Conservation (phyloP, 2,888 invertebrate species). For the Cosmorhoe ocellata region DNA sequence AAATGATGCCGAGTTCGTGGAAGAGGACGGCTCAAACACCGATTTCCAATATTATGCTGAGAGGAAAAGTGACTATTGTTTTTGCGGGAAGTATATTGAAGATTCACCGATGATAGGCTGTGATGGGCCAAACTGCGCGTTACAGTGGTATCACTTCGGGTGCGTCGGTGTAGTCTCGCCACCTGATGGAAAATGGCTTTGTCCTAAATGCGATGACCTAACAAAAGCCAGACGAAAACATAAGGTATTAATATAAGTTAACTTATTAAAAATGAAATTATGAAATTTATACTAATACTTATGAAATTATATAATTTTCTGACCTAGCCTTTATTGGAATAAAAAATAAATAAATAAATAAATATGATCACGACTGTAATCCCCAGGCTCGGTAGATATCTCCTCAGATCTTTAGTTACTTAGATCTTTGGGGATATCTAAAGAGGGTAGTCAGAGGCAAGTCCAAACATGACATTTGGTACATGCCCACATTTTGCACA, state of each 20-base stretch:
- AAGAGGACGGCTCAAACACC: constrained; percentile 31
- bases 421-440: too few relatives aligned
- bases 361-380: too few relatives aligned
- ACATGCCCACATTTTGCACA: too few relatives aligned
- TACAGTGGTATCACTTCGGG: constrained; percentile 63
- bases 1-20: constrained; percentile 35
- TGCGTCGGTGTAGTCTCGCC: constrained; percentile 57
- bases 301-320: too few relatives aligned
- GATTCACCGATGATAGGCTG: constrained; percentile 63
- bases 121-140: constrained; percentile 49
- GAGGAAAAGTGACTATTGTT: constrained; percentile 51
- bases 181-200: constrained; percentile 63
- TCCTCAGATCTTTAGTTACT: too few relatives aligned
- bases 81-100: constrained; percentile 51
- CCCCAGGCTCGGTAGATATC: too few relatives aligned
- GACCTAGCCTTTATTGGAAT: too few relatives aligned
- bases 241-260: constrained; percentile 15
- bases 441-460: too few relatives aligned
- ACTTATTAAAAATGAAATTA: too few relatives aligned
- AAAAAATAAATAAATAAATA: too few relatives aligned
- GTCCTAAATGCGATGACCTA: constrained; percentile 48
- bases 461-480: too few relatives aligned
- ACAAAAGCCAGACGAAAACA: constrained; percentile 16
- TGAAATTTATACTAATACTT: too few relatives aligned
- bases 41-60: constrained; percentile 28